Evolutionary conservation across 2,888 invertebrate species (phyloP).

Genomic region (Pheosia tremula): DNA sequence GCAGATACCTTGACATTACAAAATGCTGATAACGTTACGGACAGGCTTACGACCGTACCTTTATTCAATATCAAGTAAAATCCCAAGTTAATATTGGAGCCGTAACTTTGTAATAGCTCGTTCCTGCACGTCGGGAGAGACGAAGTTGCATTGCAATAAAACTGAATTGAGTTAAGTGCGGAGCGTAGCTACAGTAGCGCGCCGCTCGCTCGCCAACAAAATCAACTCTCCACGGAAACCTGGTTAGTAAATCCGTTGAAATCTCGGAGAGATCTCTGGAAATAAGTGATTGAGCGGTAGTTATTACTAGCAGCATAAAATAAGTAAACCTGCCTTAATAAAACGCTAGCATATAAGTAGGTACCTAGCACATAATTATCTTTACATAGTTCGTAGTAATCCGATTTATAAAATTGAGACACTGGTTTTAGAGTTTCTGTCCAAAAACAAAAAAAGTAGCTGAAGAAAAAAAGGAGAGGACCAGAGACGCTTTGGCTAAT

Average conservation of each 20-base stretch:
- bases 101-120: slow-evolving; percentile 18
- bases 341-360: too few relatives aligned
- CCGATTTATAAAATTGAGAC: too few relatives aligned
- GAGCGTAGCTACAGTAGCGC: slow-evolving; percentile 25
- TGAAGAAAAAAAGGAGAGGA: too few relatives aligned
- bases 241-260: slow-evolving; percentile 41
- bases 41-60: neutral
- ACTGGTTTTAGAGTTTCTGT: too few relatives aligned
- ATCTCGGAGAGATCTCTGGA: slow-evolving; percentile 13
- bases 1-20: neutral
- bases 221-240: slow-evolving; percentile 39
- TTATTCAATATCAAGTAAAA: slow-evolving; percentile 9
- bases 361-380: too few relatives aligned
- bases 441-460: too few relatives aligned
- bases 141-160: slow-evolving; percentile 37
- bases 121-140: slow-evolving; percentile 27
- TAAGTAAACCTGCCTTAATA: too few relatives aligned
- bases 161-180: slow-evolving; percentile 38
- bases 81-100: neutral
- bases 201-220: slow-evolving; percentile 21
- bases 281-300: too few relatives aligned
- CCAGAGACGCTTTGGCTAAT: too few relatives aligned
- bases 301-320: too few relatives aligned
- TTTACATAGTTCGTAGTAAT: too few relatives aligned
- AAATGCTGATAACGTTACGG: too few relatives aligned